Percentiles rank a stretch among this genome's conserved stretches.
Evolutionary conservation across 2,113 vertebrate genomes (phyloP).

Genomic region (Bungarus multicinctus): DNA sequence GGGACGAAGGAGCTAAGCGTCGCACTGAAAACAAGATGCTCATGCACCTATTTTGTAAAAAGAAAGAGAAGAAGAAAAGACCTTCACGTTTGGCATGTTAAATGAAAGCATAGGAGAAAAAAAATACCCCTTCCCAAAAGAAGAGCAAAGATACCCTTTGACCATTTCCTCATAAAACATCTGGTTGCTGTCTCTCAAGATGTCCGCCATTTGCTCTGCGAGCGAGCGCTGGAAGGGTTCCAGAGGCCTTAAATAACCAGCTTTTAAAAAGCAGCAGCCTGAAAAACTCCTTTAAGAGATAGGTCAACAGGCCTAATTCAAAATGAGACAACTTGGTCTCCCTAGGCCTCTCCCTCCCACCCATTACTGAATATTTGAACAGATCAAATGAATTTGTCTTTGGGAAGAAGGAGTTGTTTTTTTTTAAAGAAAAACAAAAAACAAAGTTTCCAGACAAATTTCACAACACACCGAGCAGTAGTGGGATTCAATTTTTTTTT

Average conservation of each 20-base stretch:
- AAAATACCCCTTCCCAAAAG: background rate
- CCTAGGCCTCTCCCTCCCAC: background rate
- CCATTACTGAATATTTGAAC: background rate
- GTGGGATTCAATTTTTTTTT: no score
- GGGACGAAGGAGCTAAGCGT: background rate
- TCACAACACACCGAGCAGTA: background rate
- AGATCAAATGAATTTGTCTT: background rate
- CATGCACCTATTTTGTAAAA: background rate
- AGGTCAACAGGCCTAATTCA: background rate
- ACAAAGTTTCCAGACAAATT: background rate
- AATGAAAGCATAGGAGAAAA: background rate
- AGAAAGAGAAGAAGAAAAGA: background rate
- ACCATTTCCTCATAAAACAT: background rate
- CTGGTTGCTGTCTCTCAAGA: background rate
- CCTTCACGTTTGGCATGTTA: background rate
- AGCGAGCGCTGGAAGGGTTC: background rate
- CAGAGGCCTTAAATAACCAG: background rate
- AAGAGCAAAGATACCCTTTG: background rate
- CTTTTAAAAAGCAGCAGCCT: background rate
- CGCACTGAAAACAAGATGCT: background rate
- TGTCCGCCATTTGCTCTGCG: background rate
- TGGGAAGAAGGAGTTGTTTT: background rate
- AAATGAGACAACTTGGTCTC: background rate
- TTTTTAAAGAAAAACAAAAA: background rate
- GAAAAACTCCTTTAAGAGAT: background rate